Evolutionary conservation across 2,113 vertebrate species (phyloP), one percentile per base, ranked within the genome.

Genomic region (Amazona vittata): DNA sequence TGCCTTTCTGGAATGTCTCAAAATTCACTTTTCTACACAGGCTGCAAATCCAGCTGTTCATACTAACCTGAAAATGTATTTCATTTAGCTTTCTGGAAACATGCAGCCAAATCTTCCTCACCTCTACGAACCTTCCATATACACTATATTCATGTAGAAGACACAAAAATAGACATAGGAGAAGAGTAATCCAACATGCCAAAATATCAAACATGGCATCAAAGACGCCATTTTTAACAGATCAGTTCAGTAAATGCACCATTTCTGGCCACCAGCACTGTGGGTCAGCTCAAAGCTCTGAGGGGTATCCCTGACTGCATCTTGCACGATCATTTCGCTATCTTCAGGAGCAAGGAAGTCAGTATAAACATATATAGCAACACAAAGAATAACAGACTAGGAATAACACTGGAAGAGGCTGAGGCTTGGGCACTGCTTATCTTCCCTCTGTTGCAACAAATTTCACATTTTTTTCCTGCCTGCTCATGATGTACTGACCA

Each of bases 311-410:
- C n/a, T 12, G 13, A 35, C 12, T 21, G 4, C n/a, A 71, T 43
- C 50, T 12, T 69, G 2, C 33, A 6, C 2, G 1, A 81, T 14
- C 11, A 77, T 53, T 62, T 63, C 11, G 37, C 10, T 24, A 0
- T 5, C 31, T 55, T 53, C 37, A 93, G 55, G 24, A 81, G 59
- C 53, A 67, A 0, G 24, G 8, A 65, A 86, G 8, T 22, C 77
- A 94, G 68, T 5, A 60, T 41, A 52, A 73, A 68, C 29, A 80
- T 29, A 59, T 0, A 17, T 0, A 80, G 68, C 37, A 79, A 59
- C 21, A 68, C 47, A 47, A 3, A 29, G 81, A n/a, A 10, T 14
- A 78, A 49, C 7, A 35, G 35, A 63, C 6, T 2, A 47, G 31
- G 35, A 35, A 8, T 11, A 78, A 11, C 2, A 29, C 24, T 65